These are phyloP conservation scores for Zoanthus gigantus DNA, from an alignment of 92 coral and sea anemone genomes.

Conservation along the genomic window DNA sequence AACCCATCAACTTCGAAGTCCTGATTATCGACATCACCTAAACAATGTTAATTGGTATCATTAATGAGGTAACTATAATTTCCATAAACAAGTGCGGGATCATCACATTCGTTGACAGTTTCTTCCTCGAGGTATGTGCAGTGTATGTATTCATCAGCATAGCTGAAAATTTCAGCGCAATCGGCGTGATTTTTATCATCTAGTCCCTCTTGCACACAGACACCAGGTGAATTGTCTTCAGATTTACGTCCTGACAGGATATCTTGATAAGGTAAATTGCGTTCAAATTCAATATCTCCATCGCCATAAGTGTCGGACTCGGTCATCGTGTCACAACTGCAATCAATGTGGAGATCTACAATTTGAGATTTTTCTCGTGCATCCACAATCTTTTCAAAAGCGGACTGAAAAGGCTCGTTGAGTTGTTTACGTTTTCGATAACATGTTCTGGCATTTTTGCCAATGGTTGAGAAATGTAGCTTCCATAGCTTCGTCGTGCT, in stretches of 20 bases:
- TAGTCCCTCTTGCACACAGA: neutral
- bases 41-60: conserved; percentile 9
- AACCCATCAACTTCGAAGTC: conserved; percentile 16
- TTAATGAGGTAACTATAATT: conserved; percentile 8
- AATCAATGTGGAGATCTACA: neutral
- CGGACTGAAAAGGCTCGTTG: neutral
- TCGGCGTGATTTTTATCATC: neutral
- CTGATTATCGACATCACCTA: conserved; percentile 14
- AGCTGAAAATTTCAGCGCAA: conserved; percentile 3
- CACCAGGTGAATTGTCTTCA: neutral
- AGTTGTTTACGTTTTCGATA: conserved; percentile 14
- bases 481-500: conserved; percentile 9
- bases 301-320: neutral
- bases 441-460: neutral
- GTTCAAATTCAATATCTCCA: no score
- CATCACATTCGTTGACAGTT: conserved; percentile 23
- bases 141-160: neutral
- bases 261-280: no score
- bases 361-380: neutral
- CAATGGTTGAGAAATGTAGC: conserved; percentile 5
- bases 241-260: no score
- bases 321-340: neutral
- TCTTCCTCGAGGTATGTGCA: neutral
- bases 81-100: conserved; percentile 41
- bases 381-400: conserved; percentile 2